Evolutionary conservation across 2,888 invertebrate species (phyloP), one percentile per base, ranked within the genome.

Genomic region (Metopia argyrocephala): DNA sequence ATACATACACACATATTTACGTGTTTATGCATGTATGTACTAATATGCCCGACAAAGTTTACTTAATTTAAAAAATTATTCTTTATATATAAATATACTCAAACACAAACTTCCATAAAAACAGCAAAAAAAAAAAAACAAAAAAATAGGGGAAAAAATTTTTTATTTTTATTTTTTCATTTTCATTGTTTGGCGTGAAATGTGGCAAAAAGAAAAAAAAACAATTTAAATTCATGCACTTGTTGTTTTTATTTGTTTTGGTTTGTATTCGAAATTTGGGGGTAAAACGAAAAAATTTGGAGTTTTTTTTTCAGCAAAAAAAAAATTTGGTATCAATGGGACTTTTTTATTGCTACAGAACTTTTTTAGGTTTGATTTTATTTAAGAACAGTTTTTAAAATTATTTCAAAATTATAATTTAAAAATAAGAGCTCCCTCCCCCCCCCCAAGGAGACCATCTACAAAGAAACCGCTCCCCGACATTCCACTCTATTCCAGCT

Each of bases 41-140:
- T 45, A 45, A 45, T 59, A 45, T 64, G 25, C 59, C 56, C 64
- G 66, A 38, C 76, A 76, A 62, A 68, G 48, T 76, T 76, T 76
- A 71, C 57, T 76, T 71, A 71, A 71, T 71, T 71, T 71, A 21
- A 56, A 56, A 65, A 38, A 79, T 57, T 76, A 76, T 71, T 31
- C 75, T 56, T 61, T 61, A 48, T 28, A 73, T 28, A 12, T 20
- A 56, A 38, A 6, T 9, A 50, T 9, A 54, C 18, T 20, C 31
- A n/a, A 7, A 23, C 6, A 27, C 2, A 20, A 25, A 25, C 3
- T 31, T 38, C n/a, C n/a, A n/a, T n/a, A n/a, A n/a, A n/a, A 12
- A 38, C 9, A 12, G 9, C 2, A 31, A 12, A 31, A 12, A 31
- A 1, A 15, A 15, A 12, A 1, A 31, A 12, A 31, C 9, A 9